Evolutionary conservation across 2,113 vertebrate species (phyloP).

Genomic region (Falcunculus frontatus): DNA sequence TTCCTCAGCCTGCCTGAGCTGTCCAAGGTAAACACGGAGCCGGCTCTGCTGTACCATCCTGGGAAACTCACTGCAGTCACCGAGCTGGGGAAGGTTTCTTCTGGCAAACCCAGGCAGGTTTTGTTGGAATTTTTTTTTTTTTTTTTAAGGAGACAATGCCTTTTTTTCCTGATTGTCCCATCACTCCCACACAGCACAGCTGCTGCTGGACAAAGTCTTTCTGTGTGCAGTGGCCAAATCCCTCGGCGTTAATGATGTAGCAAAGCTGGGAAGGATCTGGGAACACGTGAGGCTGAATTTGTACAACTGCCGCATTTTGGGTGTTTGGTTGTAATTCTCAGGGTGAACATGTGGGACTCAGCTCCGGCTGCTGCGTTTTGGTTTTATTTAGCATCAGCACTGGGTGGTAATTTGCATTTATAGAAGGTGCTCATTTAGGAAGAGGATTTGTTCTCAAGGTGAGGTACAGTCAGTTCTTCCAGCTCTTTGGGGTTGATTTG

Average conservation of each 20-base stretch:
- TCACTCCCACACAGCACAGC: background rate
- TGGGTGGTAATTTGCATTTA: background rate
- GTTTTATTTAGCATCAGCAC: background rate
- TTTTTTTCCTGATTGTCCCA: background rate
- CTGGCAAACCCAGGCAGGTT: background rate
- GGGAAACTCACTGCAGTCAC: background rate
- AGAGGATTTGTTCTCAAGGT: background rate
- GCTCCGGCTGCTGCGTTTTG: background rate
- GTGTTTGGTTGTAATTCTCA: background rate
- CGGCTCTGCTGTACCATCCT: background rate
- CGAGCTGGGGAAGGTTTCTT: background rate
- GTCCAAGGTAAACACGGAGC: slow-evolving; percentile 20
- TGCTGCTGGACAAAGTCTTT: background rate
- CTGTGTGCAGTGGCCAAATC: background rate
- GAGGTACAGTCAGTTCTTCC: background rate
- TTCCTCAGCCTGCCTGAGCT: background rate
- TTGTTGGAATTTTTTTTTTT: no score
- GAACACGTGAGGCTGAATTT: background rate
- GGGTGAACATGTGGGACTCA: background rate
- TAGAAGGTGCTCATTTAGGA: background rate
- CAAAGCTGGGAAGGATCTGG: background rate
- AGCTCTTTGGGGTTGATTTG: background rate
- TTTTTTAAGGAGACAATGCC: background rate
- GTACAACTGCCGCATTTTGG: background rate
- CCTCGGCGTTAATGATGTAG: background rate